These are phyloP conservation scores for Zoanthus sociatus DNA, from an alignment of 92 coral and sea anemone genomes.

Conservation along the genomic window DNA sequence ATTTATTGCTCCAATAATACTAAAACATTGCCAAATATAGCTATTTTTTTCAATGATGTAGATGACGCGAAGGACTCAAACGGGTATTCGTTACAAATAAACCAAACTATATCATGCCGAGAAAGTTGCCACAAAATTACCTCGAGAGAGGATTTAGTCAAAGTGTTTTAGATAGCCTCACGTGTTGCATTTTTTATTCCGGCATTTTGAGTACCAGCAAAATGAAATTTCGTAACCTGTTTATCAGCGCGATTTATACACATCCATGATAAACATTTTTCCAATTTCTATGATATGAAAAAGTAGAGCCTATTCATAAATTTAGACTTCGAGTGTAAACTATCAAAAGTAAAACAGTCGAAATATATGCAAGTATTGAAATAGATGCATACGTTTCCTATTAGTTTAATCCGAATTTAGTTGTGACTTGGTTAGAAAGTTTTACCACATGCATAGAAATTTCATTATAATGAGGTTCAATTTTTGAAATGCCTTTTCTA, in stretches of 20 bases:
- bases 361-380: neutral
- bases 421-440: neutral
- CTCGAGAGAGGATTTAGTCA: neutral
- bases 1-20: neutral
- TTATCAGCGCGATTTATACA: neutral
- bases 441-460: constrained; percentile 11
- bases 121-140: neutral
- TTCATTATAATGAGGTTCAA: neutral
- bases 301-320: neutral
- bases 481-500: neutral
- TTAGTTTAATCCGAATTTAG: neutral
- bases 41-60: neutral
- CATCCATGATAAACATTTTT: neutral
- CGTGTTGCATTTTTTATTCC: neutral
- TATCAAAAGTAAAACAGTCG: neutral
- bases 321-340: neutral
- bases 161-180: constrained; percentile 25
- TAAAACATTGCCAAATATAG: neutral
- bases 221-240: neutral
- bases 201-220: neutral
- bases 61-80: neutral
- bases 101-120: neutral
- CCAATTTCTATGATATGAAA: too few relatives aligned
- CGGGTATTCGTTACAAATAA: neutral
- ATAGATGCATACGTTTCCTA: neutral